These are phyloP conservation scores for Elegia similella DNA, from an alignment of 2,888 invertebrate species.

Conservation along the genomic window DNA sequence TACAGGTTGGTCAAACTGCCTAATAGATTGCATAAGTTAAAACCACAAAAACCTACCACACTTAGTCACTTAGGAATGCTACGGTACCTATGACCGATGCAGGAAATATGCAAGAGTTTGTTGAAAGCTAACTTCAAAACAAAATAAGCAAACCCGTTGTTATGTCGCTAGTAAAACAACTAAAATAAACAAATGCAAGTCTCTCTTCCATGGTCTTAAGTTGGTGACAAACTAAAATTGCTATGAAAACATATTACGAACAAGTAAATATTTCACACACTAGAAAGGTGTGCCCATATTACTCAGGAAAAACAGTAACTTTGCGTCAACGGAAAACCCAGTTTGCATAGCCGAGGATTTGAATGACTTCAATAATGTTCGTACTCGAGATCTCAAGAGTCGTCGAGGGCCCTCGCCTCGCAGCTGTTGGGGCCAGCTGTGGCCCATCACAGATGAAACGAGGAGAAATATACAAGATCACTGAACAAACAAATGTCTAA, in stretches of 20 bases:
- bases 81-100: too few species aligned
- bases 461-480: slow-evolving; percentile 52
- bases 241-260: slow-evolving; percentile 3
- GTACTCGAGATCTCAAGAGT: slow-evolving; percentile 37
- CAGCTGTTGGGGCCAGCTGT: slow-evolving; percentile 66
- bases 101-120: too few species aligned
- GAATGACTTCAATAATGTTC: slow-evolving; percentile 30
- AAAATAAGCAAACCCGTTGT: neutral
- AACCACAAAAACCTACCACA: too few species aligned
- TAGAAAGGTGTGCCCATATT: neutral
- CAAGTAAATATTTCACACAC: slow-evolving; percentile 3
- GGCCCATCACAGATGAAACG: slow-evolving; percentile 52
- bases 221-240: slow-evolving; percentile 4
- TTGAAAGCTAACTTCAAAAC: neutral
- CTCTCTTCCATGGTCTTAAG: slow-evolving; percentile 1
- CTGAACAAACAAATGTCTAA: slow-evolving; percentile 62
- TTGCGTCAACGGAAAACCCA: slow-evolving; percentile 34
- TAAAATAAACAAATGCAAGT: neutral
- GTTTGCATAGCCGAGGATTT: slow-evolving; percentile 31
- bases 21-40: too few species aligned
- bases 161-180: neutral
- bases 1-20: too few species aligned
- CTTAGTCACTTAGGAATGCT: too few species aligned
- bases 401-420: slow-evolving; percentile 50
- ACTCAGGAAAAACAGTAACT: neutral